These are phyloP conservation scores for Aradophagus sp. DNA, from an alignment of 1,140 invertebrate species.

Conservation along the genomic window DNA sequence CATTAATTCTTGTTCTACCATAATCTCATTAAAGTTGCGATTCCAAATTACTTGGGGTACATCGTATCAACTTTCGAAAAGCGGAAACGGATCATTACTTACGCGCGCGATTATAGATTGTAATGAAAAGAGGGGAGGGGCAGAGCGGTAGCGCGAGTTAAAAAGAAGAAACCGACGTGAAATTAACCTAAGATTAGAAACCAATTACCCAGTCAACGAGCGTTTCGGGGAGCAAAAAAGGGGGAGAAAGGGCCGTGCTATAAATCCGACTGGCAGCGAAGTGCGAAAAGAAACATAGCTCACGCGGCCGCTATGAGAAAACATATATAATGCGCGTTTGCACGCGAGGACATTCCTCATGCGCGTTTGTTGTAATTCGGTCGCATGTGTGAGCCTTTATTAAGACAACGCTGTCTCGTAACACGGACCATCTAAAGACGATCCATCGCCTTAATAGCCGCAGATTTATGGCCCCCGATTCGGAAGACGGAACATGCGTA, in stretches of 20 bases:
- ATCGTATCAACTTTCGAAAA: too few relatives aligned
- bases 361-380: conserved; percentile 56
- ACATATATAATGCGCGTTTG: conserved; percentile 43
- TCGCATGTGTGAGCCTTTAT: conserved; percentile 59
- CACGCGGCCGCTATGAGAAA: conserved; percentile 55
- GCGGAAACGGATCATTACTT: too few relatives aligned
- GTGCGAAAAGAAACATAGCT: conserved; percentile 59
- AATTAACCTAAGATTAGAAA: conserved; percentile 55
- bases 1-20: too few relatives aligned
- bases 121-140: too few relatives aligned
- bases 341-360: conserved; percentile 52
- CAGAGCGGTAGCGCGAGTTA: background rate
- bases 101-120: too few relatives aligned
- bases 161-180: conserved; percentile 11
- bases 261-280: conserved; percentile 58
- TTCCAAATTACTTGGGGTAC: too few relatives aligned
- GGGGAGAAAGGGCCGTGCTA: conserved; percentile 41
- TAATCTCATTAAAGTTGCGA: too few relatives aligned
- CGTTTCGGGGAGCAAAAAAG: conserved; percentile 52
- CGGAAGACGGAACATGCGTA: conserved; percentile 55
- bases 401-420: conserved; percentile 69
- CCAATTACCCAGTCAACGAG: conserved; percentile 53
- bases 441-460: conserved; percentile 72
- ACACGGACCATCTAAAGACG: conserved; percentile 73
- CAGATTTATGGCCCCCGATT: conserved; percentile 68